Evolutionary conservation across 1,140 invertebrate species (phyloP).

Genomic region (Atta cephalotes): DNA sequence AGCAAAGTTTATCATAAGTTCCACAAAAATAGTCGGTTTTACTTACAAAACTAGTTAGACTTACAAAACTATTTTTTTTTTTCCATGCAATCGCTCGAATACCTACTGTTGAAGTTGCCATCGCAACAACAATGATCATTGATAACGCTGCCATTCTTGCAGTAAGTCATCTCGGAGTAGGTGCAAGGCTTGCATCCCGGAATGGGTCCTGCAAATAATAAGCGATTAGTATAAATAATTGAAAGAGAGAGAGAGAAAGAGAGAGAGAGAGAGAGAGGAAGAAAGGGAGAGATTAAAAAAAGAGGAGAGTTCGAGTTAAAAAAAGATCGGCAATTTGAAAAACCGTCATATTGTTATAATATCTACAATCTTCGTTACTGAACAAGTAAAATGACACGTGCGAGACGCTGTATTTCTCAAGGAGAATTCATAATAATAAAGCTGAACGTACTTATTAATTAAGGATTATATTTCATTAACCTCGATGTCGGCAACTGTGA

Average conservation of each 20-base stretch:
- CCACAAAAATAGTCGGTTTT: too few species aligned
- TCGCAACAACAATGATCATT: constrained; percentile 92
- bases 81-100: background rate
- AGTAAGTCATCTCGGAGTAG: constrained; percentile 89
- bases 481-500: constrained; percentile 47
- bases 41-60: too few species aligned
- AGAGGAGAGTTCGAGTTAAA: background rate
- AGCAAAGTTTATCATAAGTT: too few species aligned
- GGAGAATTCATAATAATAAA: background rate
- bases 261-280: background rate
- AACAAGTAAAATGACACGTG: background rate
- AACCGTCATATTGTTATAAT: background rate
- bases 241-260: background rate
- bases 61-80: too few species aligned
- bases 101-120: constrained; percentile 82
- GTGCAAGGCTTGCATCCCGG: constrained; percentile 89
- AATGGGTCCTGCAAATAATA: constrained; percentile 83
- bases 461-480: constrained; percentile 64
- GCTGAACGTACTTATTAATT: constrained; percentile 36
- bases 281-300: background rate
- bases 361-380: background rate
- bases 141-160: constrained; percentile 88
- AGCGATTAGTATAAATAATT: constrained; percentile 1
- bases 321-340: constrained; percentile 45
- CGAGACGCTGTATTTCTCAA: background rate